phyloP scores from a whole-genome alignment of 2,888 invertebrate genomes.

The Melinopterus prodromus region DNA sequence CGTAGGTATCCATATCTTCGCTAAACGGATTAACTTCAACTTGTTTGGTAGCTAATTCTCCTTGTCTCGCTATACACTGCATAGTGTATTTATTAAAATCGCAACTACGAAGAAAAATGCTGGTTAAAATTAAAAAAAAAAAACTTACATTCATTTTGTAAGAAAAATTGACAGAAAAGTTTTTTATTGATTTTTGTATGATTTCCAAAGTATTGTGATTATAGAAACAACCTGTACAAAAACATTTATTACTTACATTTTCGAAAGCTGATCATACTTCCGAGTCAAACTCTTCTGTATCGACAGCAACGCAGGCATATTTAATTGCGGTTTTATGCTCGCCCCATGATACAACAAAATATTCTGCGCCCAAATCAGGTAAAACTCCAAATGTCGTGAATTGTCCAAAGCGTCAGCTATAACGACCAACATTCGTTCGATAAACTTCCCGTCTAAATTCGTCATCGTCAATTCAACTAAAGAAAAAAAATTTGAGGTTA shows the following conservation, averaged over 20 bases:
- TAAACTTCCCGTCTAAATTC: slow-evolving; percentile 76
- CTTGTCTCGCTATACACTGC: slow-evolving; percentile 65
- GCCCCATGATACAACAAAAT: slow-evolving; percentile 74
- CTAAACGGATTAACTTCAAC: slow-evolving; percentile 11
- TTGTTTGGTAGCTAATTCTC: slow-evolving; percentile 61
- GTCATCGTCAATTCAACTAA: slow-evolving; percentile 80
- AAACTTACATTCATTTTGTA: not conserved
- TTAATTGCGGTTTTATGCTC: slow-evolving; percentile 63
- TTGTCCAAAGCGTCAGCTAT: slow-evolving; percentile 77
- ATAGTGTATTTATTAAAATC: slow-evolving; percentile 90
- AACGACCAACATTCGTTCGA: slow-evolving; percentile 76
- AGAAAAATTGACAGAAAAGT: not conserved
- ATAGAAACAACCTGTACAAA: no score
- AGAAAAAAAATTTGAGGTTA: slow-evolving; percentile 32
- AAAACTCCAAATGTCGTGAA: slow-evolving; percentile 88
- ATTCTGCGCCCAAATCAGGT: slow-evolving; percentile 80
- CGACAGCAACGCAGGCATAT: slow-evolving; percentile 73
- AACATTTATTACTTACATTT: slow-evolving; percentile 75
- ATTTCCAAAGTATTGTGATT: no score
- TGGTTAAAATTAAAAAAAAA: not conserved
- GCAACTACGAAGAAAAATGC: slow-evolving; percentile 69
- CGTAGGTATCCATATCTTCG: slow-evolving; percentile 15
- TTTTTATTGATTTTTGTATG: no score
- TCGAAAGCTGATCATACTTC: slow-evolving; percentile 82
- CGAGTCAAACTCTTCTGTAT: slow-evolving; percentile 82